phyloP scores from a whole-genome alignment of 53 echinoderm and acorn worm genomes.

The Patiria pectinifera region DNA sequence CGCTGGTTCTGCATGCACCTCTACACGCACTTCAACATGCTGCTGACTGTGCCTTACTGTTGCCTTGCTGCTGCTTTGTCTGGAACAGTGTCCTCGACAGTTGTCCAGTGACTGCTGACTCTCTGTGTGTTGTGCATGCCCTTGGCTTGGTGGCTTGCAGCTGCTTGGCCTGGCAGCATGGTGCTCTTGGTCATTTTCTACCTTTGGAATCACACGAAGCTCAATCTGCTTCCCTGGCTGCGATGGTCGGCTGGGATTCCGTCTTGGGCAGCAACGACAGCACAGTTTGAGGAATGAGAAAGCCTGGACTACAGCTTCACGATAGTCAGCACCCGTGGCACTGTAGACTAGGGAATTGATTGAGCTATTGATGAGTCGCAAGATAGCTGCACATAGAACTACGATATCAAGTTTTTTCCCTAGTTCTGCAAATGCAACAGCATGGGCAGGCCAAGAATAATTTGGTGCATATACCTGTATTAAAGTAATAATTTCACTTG shows the following conservation, averaged over 20 bases:
- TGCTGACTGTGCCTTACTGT: background rate
- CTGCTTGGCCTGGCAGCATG: too few relatives aligned
- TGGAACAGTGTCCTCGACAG: background rate
- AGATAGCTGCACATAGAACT: too few relatives aligned
- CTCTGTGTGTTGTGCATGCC: too few relatives aligned
- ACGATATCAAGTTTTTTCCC: background rate
- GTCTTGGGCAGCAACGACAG: too few relatives aligned
- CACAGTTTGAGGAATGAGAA: too few relatives aligned
- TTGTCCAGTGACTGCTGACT: too few relatives aligned
- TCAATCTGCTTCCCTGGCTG: too few relatives aligned
- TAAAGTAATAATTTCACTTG: background rate
- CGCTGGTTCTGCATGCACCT: too few relatives aligned
- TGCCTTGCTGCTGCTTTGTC: background rate
- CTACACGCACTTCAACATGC: background rate
- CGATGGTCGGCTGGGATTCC: too few relatives aligned
- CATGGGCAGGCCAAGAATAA: background rate
- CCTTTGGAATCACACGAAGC: too few relatives aligned
- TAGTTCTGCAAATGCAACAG: background rate
- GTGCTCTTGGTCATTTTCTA: too few relatives aligned
- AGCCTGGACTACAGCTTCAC: too few relatives aligned
- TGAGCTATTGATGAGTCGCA: background rate
- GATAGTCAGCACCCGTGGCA: background rate
- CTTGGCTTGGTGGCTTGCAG: background rate
- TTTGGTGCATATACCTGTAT: background rate
- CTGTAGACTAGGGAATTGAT: conserved; percentile 1